These are phyloP conservation scores for Scylla paramamosain DNA, from an alignment of 1,140 invertebrate species.

Conservation along the genomic window DNA sequence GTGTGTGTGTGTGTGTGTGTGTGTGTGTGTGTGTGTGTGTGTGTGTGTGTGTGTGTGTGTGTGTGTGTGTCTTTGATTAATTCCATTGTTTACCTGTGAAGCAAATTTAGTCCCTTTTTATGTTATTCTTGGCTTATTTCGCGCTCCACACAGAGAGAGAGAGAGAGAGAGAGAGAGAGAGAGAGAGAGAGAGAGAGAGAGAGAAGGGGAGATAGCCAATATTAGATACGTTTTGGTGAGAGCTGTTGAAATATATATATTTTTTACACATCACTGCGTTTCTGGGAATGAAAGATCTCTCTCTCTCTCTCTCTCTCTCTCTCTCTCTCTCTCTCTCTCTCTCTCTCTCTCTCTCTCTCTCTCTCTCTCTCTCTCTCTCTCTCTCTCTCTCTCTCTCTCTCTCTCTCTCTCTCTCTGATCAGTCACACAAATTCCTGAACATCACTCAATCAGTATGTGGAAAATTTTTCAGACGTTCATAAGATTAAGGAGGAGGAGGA, in stretches of 20 bases:
- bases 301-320: conserved; percentile 5
- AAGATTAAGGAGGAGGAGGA: not conserved
- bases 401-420: not conserved
- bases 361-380: not conserved
- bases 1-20: no score
- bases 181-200: conserved; percentile 1
- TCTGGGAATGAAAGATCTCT: not conserved
- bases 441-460: not conserved
- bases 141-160: no score
- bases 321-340: conserved; percentile 27
- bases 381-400: not conserved
- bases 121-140: not conserved
- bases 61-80: not conserved
- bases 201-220: not conserved
- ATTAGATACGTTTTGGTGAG: not conserved
- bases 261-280: not conserved
- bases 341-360: conserved; percentile 1
- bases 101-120: not conserved
- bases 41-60: not conserved
- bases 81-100: not conserved
- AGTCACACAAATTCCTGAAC: not conserved
- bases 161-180: no score
- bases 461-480: not conserved
- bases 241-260: not conserved
- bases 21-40: no score